A percentile compares a stretch with the other conserved stretches of the same genome.
Evolutionary conservation across 2,888 invertebrate species (phyloP).

Genomic region (Meliscaeva auricollis): DNA sequence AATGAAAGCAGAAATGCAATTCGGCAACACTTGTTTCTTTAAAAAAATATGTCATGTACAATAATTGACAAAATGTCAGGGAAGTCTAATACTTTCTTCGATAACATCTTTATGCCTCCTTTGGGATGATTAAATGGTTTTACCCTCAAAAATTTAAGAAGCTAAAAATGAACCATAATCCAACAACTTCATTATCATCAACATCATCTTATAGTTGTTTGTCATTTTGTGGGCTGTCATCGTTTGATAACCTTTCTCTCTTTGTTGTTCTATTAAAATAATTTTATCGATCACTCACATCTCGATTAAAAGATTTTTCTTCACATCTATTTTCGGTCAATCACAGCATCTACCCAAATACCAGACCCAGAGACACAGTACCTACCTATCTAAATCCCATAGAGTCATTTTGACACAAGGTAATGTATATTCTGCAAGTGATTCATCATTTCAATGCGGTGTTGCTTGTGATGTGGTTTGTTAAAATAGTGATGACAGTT

Average conservation of each 20-base stretch:
- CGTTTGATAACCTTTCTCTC: background rate
- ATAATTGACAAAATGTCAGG: no score
- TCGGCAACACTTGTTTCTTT: no score
- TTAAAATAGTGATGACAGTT: constrained; percentile 35
- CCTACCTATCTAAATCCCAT: constrained; percentile 16
- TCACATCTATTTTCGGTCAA: constrained; percentile 49
- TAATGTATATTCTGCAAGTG: constrained; percentile 7
- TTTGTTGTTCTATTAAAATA: background rate
- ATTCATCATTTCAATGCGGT: constrained; percentile 53
- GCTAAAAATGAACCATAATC: background rate
- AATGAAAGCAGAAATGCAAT: no score
- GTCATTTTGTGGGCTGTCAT: background rate
- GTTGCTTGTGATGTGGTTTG: constrained; percentile 11
- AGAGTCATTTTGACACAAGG: constrained; percentile 21
- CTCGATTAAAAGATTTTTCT: constrained; percentile 24
- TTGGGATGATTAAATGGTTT: background rate
- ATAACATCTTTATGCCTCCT: no score
- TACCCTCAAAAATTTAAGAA: background rate
- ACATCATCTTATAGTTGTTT: background rate
- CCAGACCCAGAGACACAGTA: constrained; percentile 13
- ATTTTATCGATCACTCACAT: constrained; percentile 36
- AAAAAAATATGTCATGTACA: no score
- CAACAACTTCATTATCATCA: background rate
- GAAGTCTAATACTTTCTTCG: no score
- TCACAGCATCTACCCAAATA: background rate